Conservation (phyloP, 2,888 invertebrate genomes). For the Tachystola acroxantha region DNA sequence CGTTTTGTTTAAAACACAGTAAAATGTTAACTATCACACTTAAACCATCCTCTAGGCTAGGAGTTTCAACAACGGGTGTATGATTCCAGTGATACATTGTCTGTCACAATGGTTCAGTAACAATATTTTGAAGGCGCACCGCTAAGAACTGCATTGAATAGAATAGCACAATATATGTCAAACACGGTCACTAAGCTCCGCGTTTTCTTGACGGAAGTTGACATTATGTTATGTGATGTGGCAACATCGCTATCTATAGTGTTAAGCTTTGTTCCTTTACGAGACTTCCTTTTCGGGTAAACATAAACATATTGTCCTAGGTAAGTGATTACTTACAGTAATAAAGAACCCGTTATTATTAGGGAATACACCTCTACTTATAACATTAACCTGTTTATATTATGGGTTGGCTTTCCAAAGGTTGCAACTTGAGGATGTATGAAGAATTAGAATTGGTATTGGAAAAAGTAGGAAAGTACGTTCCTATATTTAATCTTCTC, state of each 20-base stretch:
- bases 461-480: no score
- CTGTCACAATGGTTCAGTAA: constrained; percentile 39
- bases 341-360: no score
- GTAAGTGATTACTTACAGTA: no score
- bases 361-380: no score
- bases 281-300: constrained; percentile 12
- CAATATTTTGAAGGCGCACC: constrained; percentile 54
- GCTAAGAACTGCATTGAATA: constrained; percentile 40
- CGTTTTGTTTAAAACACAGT: no score
- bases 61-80: constrained; percentile 5
- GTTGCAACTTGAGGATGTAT: no score
- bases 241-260: constrained; percentile 31
- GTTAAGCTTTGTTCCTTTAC: constrained; percentile 28
- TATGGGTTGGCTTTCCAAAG: no score
- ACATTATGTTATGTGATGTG: constrained; percentile 41
- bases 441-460: no score
- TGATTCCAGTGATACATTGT: constrained; percentile 29
- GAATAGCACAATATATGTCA: constrained; percentile 33
- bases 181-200: constrained; percentile 30
- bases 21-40: constrained; percentile 7
- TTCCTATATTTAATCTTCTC: no score
- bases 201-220: constrained; percentile 50
- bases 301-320: background rate
- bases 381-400: no score
- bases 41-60: constrained; percentile 2